These are phyloP conservation scores for Aegithalos caudatus DNA, from an alignment of 2,113 vertebrate genomes.

Conservation along the genomic window DNA sequence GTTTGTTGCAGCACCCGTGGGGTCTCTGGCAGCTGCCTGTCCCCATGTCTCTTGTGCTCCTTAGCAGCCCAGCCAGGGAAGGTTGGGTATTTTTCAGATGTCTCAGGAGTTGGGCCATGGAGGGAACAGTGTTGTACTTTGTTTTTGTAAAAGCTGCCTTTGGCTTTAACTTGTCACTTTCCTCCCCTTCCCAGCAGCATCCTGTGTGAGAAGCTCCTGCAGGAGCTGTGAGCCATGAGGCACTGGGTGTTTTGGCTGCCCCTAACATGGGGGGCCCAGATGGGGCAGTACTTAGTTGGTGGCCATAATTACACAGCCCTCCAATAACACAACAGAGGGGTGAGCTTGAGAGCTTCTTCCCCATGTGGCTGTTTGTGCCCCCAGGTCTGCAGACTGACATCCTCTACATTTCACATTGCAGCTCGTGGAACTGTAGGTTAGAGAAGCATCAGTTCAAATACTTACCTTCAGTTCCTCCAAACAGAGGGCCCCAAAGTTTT, in stretches of 20 bases:
- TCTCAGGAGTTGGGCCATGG: neutral
- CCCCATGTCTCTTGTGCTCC: neutral
- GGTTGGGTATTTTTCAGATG: neutral
- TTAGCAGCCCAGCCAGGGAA: rapidly evolving
- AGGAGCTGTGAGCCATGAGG: neutral
- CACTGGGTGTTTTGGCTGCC: neutral
- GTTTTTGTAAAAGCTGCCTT: neutral
- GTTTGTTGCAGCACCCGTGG: neutral
- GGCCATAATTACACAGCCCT: neutral
- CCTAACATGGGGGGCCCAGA: no score
- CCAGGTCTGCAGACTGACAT: neutral
- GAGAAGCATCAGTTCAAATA: neutral
- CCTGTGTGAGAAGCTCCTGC: no score
- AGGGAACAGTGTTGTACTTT: neutral
- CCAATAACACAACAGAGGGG: rapidly evolving
- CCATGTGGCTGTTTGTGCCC: neutral
- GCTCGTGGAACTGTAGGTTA: neutral
- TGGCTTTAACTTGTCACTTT: neutral
- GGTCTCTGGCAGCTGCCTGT: neutral
- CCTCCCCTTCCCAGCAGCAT: neutral
- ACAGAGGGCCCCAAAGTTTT: neutral
- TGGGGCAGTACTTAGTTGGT: neutral
- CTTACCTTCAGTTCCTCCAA: neutral
- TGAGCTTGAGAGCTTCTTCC: neutral
- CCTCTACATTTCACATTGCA: neutral